Conservation (phyloP, 2,888 invertebrate genomes). For the Bugula neritina region DNA sequence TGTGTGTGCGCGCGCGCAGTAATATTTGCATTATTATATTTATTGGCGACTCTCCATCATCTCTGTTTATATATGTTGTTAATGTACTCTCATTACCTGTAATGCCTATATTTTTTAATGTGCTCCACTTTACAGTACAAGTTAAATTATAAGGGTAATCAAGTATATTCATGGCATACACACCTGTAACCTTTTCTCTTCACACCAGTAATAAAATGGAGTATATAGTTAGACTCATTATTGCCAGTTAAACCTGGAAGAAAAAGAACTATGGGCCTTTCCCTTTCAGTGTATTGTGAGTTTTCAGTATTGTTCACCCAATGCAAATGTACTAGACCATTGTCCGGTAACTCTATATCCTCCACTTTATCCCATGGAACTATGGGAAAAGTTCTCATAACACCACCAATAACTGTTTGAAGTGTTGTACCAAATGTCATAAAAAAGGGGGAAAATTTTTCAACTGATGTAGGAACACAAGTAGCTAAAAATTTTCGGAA, state of each 20-base stretch:
- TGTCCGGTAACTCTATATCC: slow-evolving; percentile 41
- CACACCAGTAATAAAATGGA: slow-evolving; percentile 41
- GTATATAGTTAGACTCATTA: slow-evolving; percentile 36
- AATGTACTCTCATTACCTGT: too few species aligned
- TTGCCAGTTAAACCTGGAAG: slow-evolving; percentile 50
- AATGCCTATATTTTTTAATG: too few species aligned
- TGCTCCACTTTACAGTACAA: too few species aligned
- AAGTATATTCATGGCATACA: too few species aligned
- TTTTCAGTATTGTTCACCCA: slow-evolving; percentile 32
- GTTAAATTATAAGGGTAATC: too few species aligned
- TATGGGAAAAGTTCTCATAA: slow-evolving; percentile 37
- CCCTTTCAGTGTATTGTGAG: slow-evolving; percentile 29
- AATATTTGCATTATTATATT: too few species aligned
- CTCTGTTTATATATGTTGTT: too few species aligned
- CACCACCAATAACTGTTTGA: slow-evolving; percentile 42
- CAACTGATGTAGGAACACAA: slow-evolving; percentile 40
- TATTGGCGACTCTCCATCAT: too few species aligned
- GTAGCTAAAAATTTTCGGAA: slow-evolving; percentile 37
- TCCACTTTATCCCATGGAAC: slow-evolving; percentile 44
- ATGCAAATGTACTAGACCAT: slow-evolving; percentile 46
- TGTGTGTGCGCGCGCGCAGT: too few species aligned
- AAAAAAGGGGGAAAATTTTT: slow-evolving; percentile 47
- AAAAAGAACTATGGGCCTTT: slow-evolving; percentile 42
- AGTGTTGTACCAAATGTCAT: slow-evolving; percentile 48
- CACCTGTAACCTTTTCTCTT: slow-evolving; percentile 44